Evolutionary conservation across 2,113 vertebrate species (phyloP).

Genomic region (Macquaria australasica): DNA sequence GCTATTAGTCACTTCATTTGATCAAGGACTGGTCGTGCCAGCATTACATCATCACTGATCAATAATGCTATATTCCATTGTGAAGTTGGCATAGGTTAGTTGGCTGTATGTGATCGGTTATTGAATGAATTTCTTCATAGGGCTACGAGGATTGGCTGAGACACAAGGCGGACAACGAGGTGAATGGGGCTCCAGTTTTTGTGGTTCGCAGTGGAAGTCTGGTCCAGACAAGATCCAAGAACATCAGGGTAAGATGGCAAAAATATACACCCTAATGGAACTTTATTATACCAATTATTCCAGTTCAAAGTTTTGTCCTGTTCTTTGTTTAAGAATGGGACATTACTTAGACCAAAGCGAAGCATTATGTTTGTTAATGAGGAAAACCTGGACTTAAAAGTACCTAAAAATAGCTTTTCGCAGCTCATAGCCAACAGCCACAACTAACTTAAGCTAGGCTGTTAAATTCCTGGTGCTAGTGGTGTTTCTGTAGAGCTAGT

Average conservation of each 20-base stretch:
- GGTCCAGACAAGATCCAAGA: slow-evolving; percentile 98
- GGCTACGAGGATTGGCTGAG: slow-evolving; percentile 99
- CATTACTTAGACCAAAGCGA: background rate
- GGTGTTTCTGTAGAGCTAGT: slow-evolving; percentile 4
- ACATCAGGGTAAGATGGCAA: slow-evolving; percentile 89
- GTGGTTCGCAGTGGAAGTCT: slow-evolving; percentile 98
- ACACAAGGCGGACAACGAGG: slow-evolving; percentile 98
- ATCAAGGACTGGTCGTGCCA: background rate
- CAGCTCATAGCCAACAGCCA: background rate
- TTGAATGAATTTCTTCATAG: slow-evolving; percentile 71
- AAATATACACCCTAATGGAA: background rate
- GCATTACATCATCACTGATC: background rate
- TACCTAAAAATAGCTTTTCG: background rate
- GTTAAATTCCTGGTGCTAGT: slow-evolving; percentile 21
- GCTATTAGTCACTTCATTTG: background rate
- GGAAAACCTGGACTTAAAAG: background rate
- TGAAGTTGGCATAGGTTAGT: no score
- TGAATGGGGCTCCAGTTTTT: slow-evolving; percentile 97
- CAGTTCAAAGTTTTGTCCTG: background rate
- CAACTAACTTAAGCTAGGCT: slow-evolving; percentile 9
- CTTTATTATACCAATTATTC: background rate
- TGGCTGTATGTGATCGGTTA: background rate
- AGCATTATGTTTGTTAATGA: background rate
- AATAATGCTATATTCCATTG: background rate
- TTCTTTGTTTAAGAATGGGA: background rate